Conservation (phyloP, 2,797 vertebrate species). For the Argyrosomus regius region DNA sequence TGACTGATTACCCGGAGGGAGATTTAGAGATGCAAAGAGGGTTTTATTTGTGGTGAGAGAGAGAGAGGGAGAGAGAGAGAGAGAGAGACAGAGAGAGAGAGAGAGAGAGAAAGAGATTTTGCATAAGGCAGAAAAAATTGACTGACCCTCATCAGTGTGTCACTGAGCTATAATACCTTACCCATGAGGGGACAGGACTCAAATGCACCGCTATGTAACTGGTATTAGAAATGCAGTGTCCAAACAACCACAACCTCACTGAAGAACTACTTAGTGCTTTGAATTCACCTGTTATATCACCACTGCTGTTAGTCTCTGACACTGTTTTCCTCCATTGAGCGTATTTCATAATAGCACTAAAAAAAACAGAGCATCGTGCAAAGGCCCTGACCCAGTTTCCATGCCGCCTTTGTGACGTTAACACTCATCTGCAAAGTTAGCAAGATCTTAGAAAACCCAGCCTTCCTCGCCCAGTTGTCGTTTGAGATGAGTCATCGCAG, state of each 20-base stretch:
- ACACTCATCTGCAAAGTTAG: slow-evolving; percentile 62
- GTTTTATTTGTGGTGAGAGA: neutral
- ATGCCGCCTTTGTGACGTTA: slow-evolving; percentile 55
- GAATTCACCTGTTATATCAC: slow-evolving; percentile 64
- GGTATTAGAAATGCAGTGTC: slow-evolving; percentile 47
- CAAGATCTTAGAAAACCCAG: slow-evolving; percentile 43
- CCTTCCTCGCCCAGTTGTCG: slow-evolving; percentile 34
- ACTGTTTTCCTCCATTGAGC: slow-evolving; percentile 46
- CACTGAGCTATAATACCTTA: slow-evolving; percentile 57
- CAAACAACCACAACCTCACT: slow-evolving; percentile 56
- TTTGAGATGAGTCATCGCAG: slow-evolving; percentile 36
- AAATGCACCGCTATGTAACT: slow-evolving; percentile 47
- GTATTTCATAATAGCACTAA: slow-evolving; percentile 64
- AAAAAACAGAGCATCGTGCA: slow-evolving; percentile 45
- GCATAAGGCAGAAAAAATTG: slow-evolving; percentile 43
- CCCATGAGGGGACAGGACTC: slow-evolving; percentile 43
- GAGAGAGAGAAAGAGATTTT: slow-evolving; percentile 34
- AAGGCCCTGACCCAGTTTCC: slow-evolving; percentile 71
- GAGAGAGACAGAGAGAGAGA: slow-evolving; percentile 8
- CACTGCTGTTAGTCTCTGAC: slow-evolving; percentile 54
- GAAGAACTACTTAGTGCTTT: slow-evolving; percentile 59
- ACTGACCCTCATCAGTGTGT: slow-evolving; percentile 57
- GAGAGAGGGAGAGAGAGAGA: neutral
- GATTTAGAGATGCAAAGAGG: slow-evolving; percentile 64
- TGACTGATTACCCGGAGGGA: slow-evolving; percentile 73